phyloP scores from a whole-genome alignment of 2,797 vertebrate genomes.

The Sebastiscus tertius region DNA sequence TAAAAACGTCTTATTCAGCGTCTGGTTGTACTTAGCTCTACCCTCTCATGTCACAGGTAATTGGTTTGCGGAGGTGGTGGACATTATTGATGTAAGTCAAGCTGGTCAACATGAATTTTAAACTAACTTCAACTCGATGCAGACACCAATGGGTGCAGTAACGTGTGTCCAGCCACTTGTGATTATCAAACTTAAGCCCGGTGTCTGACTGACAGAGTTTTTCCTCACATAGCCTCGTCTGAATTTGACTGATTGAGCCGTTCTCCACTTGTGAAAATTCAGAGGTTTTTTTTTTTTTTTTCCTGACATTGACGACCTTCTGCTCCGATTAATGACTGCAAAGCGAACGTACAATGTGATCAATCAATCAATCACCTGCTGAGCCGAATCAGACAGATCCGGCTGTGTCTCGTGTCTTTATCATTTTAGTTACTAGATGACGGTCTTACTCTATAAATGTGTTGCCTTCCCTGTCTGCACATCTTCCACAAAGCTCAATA shows the following conservation, averaged over 20 bases:
- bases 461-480: not conserved
- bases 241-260: not conserved
- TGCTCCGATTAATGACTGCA: not conserved
- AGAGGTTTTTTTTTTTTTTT: not conserved
- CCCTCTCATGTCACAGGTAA: not conserved
- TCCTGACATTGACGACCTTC: not conserved
- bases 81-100: not conserved
- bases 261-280: not conserved
- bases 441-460: not conserved
- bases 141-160: not conserved
- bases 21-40: too few relatives aligned
- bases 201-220: not conserved
- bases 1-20: too few relatives aligned
- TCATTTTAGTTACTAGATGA: not conserved
- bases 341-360: not conserved
- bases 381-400: not conserved
- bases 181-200: not conserved
- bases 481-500: not conserved
- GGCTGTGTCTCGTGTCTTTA: not conserved
- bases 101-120: not conserved
- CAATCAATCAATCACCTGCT: not conserved
- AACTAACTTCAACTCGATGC: not conserved
- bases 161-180: not conserved
- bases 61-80: not conserved
- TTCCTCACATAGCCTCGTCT: not conserved